phyloP scores from a whole-genome alignment of 2,797 vertebrate species.

The Lagorchestes hirsutus region DNA sequence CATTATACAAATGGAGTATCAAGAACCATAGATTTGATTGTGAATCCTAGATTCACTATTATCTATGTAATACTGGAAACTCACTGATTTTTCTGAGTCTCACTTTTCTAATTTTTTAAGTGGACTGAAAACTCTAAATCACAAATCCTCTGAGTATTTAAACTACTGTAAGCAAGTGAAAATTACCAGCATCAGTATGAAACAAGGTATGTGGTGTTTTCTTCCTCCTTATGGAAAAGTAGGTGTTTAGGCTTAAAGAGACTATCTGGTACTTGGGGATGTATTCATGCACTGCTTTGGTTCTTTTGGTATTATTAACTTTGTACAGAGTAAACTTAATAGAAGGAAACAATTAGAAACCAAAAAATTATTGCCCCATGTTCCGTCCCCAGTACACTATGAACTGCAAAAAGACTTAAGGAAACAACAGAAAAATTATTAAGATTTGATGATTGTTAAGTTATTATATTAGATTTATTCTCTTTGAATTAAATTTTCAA shows the following conservation, averaged over 20 bases:
- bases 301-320: neutral
- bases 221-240: neutral
- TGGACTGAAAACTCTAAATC: neutral
- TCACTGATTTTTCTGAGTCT: neutral
- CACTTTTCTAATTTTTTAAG: neutral
- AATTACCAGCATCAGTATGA: neutral
- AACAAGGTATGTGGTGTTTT: neutral
- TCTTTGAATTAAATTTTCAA: neutral
- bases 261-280: neutral
- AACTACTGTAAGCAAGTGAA: neutral
- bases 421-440: neutral
- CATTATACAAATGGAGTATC: neutral
- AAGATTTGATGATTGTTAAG: neutral
- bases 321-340: neutral
- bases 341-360: neutral
- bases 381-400: neutral
- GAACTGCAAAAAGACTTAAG: neutral
- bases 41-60: neutral
- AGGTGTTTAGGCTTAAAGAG: neutral
- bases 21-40: neutral
- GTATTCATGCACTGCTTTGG: neutral
- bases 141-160: neutral
- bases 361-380: neutral
- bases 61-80: neutral
- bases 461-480: neutral